Evolutionary conservation across 2,888 invertebrate species (phyloP).

Genomic region (Flexamia atlantica): DNA sequence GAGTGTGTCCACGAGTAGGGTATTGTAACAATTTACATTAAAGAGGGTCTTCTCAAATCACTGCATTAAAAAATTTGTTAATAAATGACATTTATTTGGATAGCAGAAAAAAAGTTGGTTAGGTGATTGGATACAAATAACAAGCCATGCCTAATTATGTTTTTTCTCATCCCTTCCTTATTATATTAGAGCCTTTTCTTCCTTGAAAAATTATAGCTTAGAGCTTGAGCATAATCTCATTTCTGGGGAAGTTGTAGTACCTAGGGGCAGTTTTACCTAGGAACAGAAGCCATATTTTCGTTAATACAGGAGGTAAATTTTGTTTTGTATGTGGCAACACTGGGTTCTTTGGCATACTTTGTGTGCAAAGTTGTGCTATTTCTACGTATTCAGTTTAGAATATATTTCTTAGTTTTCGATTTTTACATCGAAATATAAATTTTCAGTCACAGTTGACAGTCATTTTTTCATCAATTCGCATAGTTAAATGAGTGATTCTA

Average conservation of each 20-base stretch:
- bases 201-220: no score
- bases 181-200: no score
- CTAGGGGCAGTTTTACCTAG: conserved; percentile 33
- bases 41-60: no score
- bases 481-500: neutral
- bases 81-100: no score
- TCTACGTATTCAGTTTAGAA: neutral
- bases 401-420: neutral
- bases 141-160: no score
- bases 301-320: conserved; percentile 39
- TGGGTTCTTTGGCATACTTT: conserved; percentile 13
- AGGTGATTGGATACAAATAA: no score
- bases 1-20: no score
- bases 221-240: no score
- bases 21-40: no score
- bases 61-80: no score
- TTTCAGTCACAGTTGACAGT: neutral
- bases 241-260: conserved; percentile 37
- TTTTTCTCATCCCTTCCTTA: no score
- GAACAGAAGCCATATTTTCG: conserved; percentile 2
- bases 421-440: conserved; percentile 32
- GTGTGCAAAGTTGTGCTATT: conserved; percentile 16
- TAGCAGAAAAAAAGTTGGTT: no score
- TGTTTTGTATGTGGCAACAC: conserved; percentile 39
- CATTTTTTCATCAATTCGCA: neutral